Percentiles rank a stretch among this genome's conserved stretches.
Evolutionary conservation across 2,113 vertebrate genomes (phyloP).

Genomic region (Scomber colias): DNA sequence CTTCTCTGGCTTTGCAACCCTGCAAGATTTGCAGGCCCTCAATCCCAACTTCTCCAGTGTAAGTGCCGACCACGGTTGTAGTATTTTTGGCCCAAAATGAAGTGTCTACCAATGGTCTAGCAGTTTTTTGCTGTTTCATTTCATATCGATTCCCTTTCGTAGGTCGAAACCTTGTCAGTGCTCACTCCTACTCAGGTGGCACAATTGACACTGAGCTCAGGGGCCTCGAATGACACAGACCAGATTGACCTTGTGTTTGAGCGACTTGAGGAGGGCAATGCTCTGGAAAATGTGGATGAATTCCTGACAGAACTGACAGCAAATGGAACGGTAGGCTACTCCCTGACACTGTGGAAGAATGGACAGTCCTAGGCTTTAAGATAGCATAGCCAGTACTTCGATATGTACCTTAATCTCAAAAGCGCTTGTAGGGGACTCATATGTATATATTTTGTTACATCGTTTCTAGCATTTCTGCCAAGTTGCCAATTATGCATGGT

Average conservation of each 20-base stretch:
- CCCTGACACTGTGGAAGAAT: not conserved
- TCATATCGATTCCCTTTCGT: slow-evolving; percentile 4
- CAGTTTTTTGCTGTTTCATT: not conserved
- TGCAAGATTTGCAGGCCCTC: slow-evolving; percentile 57
- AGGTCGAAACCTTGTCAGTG: slow-evolving; percentile 35
- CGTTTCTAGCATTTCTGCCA: not conserved
- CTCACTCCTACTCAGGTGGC: slow-evolving; percentile 64
- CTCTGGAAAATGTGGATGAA: slow-evolving; percentile 41
- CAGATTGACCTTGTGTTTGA: slow-evolving; percentile 40
- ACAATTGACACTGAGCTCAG: slow-evolving; percentile 50
- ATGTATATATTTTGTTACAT: not conserved
- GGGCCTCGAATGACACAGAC: slow-evolving; percentile 27
- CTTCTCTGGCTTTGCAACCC: slow-evolving; percentile 50
- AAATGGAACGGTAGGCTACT: slow-evolving; percentile 29
- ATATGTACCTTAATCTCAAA: not conserved
- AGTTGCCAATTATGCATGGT: not conserved
- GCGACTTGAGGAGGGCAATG: slow-evolving; percentile 28
- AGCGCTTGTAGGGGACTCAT: not conserved
- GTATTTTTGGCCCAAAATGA: not conserved
- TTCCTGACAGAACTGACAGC: slow-evolving; percentile 20
- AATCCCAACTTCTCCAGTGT: slow-evolving; percentile 68
- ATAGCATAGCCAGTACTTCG: not conserved
- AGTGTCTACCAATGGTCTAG: not conserved
- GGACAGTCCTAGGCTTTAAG: not conserved
- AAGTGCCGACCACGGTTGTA: slow-evolving; percentile 19